These are phyloP conservation scores for Seira musarum DNA, from an alignment of 2,888 invertebrate genomes.

Conservation along the genomic window DNA sequence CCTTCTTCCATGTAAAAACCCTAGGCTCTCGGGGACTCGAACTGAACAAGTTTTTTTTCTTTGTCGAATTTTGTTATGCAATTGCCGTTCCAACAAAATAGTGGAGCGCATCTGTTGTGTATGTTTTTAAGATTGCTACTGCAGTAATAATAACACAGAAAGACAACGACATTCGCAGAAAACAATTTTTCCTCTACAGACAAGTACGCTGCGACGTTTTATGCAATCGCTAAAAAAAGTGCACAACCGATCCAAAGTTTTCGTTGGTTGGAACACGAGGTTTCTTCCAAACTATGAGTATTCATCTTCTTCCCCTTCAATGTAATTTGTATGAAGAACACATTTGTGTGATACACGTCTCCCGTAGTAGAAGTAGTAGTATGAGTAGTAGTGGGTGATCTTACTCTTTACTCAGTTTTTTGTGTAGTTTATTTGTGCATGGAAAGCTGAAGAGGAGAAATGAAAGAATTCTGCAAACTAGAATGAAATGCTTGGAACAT, in stretches of 20 bases:
- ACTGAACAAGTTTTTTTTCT: neutral
- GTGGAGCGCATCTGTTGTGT: neutral
- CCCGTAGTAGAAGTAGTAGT: too few species aligned
- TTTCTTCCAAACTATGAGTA: constrained; percentile 17
- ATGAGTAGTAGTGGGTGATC: neutral
- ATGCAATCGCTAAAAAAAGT: constrained; percentile 27
- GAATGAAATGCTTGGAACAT: constrained; percentile 8
- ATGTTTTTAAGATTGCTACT: neutral
- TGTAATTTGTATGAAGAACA: neutral
- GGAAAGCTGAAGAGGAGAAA: neutral
- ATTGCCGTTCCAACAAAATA: neutral
- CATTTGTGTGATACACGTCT: too few species aligned
- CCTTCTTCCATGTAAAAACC: too few species aligned
- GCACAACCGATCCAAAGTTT: constrained; percentile 20
- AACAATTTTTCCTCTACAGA: too few species aligned
- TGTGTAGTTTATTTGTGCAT: neutral
- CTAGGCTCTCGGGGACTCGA: neutral
- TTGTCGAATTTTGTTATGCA: neutral
- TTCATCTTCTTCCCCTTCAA: neutral
- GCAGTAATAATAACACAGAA: constrained; percentile 32
- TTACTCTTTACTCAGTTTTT: too few species aligned
- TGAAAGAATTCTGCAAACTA: neutral
- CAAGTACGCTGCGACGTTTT: constrained; percentile 21
- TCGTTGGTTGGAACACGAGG: constrained; percentile 18
- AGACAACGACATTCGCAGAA: neutral